Evolutionary conservation across 2,888 invertebrate species (phyloP), one percentile per base, ranked within the genome.

Genomic region (Coecobrya sp.): DNA sequence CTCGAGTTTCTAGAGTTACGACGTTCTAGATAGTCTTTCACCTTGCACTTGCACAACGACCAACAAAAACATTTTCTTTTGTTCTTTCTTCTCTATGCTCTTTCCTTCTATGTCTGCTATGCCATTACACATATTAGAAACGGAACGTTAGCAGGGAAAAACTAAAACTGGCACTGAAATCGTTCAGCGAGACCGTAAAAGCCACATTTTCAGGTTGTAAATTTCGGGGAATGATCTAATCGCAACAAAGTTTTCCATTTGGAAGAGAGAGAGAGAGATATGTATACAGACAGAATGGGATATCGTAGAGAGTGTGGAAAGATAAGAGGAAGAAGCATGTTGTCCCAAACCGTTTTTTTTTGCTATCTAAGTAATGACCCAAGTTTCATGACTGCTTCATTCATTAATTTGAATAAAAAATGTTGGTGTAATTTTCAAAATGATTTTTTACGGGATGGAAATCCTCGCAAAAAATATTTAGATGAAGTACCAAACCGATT

Each of bases 141-240:
- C 52, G 27, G 5, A 42, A 13, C 22, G 30, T 10, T 19, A 36
- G 30, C 16, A n/a, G 0, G 19, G 52, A 59, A 55, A 59, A 81
- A 59, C 55, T 59, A 59, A 52, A 30, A 36, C 52, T n/a, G 81
- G 55, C 16, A 55, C 52, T 11, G 45, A 81, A 81, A 81, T 81
- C 55, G 55, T 55, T 81, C 30, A 36, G 22, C 52, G 49, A 68
- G 65, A 70, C 70, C 42, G 70, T 86, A 86, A 52, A 68, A 86
- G 68, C 86, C 86, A 86, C 86, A 70, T 86, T 86, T 85, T 27
- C 86, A 86, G 52, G 68, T 19, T 52, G 49, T 70, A 86, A 86
- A 86, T 86, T 86, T 49, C 8, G 11, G 30, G 49, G 49, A 86
- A 68, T 86, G 86, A 86, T 68, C 68, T 86, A 86, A 52, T 86